These are phyloP conservation scores for Motacilla alba DNA, from an alignment of 2,113 vertebrate species.

Conservation along the genomic window DNA sequence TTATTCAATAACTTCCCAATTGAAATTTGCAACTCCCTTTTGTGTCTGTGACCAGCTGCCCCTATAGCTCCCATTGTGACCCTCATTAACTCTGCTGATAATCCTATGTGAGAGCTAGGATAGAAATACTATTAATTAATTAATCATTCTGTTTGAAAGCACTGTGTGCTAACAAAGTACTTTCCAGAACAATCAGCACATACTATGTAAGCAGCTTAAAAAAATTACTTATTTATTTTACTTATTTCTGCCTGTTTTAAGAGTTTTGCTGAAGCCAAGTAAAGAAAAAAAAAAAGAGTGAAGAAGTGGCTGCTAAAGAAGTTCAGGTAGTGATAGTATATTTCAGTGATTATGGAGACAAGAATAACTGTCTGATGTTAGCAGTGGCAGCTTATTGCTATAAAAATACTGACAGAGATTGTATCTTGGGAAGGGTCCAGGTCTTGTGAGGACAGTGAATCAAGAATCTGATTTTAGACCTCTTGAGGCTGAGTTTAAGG, in stretches of 20 bases:
- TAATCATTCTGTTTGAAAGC: neutral
- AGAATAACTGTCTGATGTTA: neutral
- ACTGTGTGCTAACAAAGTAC: neutral
- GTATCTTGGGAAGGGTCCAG: neutral
- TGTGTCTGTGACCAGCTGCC: neutral
- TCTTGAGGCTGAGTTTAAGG: neutral
- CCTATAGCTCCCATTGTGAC: neutral
- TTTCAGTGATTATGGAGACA: neutral
- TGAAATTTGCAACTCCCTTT: neutral
- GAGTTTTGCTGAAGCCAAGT: neutral
- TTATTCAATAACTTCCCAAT: neutral
- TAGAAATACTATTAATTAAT: neutral
- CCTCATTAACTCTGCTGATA: neutral
- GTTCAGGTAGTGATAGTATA: neutral
- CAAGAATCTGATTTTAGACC: neutral
- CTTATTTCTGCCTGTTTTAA: neutral
- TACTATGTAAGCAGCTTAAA: neutral
- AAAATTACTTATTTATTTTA: neutral
- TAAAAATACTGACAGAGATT: neutral
- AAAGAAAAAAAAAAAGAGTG: neutral
- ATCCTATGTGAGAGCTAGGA: neutral
- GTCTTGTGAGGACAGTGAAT: neutral
- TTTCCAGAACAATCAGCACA: neutral
- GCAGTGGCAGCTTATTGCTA: neutral
- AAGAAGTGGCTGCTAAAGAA: neutral